Conservation (phyloP, 2,888 invertebrate species). For the Coenonympha arcania region DNA sequence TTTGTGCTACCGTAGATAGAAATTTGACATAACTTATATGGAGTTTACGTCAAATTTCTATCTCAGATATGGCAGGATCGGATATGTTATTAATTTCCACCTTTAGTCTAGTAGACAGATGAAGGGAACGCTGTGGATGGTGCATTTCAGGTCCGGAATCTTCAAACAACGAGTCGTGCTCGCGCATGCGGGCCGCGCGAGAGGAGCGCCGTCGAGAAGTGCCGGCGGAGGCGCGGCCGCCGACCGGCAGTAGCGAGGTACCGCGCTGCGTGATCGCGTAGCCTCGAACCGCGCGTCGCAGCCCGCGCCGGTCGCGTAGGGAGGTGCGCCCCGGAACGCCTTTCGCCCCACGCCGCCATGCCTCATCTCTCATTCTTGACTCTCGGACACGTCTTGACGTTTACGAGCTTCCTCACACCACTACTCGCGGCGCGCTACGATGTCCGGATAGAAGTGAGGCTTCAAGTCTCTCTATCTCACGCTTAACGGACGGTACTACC, state of each 20-base stretch:
- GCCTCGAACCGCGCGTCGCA: conserved; percentile 24
- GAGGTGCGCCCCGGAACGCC: conserved; percentile 39
- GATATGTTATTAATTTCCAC: no score
- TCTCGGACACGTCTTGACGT: no score
- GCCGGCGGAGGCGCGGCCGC: conserved; percentile 54
- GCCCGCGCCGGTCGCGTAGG: conserved; percentile 30
- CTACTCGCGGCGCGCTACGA: no score
- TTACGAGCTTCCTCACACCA: no score
- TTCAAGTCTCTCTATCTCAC: no score
- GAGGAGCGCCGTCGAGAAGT: conserved; percentile 65
- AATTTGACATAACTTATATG: no score
- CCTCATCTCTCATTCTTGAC: no score
- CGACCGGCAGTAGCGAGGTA: conserved; percentile 72
- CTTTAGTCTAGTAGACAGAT: background rate
- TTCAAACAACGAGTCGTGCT: conserved; percentile 64
- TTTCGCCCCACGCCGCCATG: conserved; percentile 32
- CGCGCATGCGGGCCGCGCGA: conserved; percentile 61
- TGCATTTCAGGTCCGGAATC: conserved; percentile 50
- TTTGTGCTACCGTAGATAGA: no score
- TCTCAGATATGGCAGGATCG: no score
- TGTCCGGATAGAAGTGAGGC: no score
- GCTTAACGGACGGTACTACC: no score
- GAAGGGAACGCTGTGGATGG: background rate
- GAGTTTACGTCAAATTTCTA: no score
- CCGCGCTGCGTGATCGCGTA: conserved; percentile 58